Evolutionary conservation across 2,888 invertebrate genomes (phyloP), one percentile per base, ranked within the genome.

Genomic region (Rotaria socialis): DNA sequence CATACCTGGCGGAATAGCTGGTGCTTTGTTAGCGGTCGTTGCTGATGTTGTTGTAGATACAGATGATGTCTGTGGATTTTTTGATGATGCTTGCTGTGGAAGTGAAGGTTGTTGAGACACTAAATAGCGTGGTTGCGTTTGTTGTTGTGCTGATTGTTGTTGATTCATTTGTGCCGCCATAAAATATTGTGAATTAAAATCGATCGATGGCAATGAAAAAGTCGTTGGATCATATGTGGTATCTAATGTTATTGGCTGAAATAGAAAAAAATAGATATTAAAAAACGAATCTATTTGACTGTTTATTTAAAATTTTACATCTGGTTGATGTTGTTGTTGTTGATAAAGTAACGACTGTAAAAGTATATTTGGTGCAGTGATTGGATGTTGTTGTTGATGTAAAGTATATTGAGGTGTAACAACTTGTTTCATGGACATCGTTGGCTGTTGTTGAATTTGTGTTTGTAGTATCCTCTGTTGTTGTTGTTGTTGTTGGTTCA

Each of bases 381-480:
- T 27, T 35, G 35, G 67, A 67, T 67, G 67, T 35, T 67, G 67
- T 67, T 67, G 67, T 16, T 27, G 67, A 35, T 67, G 67, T 6
- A 67, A 35, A 67, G 67, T 16, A 35, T 67, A 67, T 27, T 67
- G 67, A 19, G 35, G 67, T 35, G 67, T 6, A 35, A 67, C 67
- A 41, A 67, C 67, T 35, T 35, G 35, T 41, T 47, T 80, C 14
- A 47, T 43, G 11, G 80, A 6, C 47, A 47, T 80, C 1, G 43
- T 10, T 80, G 47, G 80, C n/a, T 80, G 80, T 47, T 80, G 80
- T 47, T 80, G 80, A 43, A 47, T 47, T 80, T 80, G 80, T 11
- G 80, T 47, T n/a, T 7, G 47, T 80, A 47, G 5, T 47, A 47
- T n/a, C 0, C 47, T 41, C 43, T 41, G 43, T 43, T 75, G 67